Conservation (phyloP, 2,888 invertebrate genomes). For the Nymphalis polychloros region DNA sequence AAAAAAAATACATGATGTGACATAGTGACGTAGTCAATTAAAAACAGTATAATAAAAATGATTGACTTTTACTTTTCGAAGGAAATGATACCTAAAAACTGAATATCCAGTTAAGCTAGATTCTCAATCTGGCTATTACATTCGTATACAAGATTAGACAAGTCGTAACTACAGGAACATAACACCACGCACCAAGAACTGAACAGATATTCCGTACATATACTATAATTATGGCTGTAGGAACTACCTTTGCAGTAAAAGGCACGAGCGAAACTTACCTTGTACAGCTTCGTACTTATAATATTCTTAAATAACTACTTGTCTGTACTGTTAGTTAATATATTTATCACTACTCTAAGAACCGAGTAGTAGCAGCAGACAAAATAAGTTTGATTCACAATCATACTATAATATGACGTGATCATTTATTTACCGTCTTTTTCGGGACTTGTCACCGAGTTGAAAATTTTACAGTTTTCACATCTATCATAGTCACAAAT, state of each 20-base stretch:
- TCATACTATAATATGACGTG: too few relatives aligned
- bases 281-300: conserved; percentile 34
- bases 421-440: too few relatives aligned
- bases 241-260: conserved; percentile 46
- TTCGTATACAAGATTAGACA: background rate
- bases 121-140: background rate
- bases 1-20: too few relatives aligned
- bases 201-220: conserved; percentile 60
- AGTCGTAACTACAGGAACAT: conserved; percentile 12
- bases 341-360: too few relatives aligned
- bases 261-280: conserved; percentile 40
- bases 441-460: too few relatives aligned
- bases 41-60: background rate
- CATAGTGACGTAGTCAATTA: background rate
- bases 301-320: conserved; percentile 19
- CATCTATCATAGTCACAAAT: too few relatives aligned
- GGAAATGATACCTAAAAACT: background rate
- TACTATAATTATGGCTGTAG: conserved; percentile 55
- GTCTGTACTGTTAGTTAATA: conserved; percentile 2
- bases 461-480: too few relatives aligned
- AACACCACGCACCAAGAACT: conserved; percentile 45
- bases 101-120: conserved; percentile 2
- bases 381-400: too few relatives aligned
- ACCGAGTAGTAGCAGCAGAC: too few relatives aligned
- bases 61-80: conserved; percentile 4